Conservation (phyloP, 2,888 invertebrate species). For the Spodoptera littoralis region DNA sequence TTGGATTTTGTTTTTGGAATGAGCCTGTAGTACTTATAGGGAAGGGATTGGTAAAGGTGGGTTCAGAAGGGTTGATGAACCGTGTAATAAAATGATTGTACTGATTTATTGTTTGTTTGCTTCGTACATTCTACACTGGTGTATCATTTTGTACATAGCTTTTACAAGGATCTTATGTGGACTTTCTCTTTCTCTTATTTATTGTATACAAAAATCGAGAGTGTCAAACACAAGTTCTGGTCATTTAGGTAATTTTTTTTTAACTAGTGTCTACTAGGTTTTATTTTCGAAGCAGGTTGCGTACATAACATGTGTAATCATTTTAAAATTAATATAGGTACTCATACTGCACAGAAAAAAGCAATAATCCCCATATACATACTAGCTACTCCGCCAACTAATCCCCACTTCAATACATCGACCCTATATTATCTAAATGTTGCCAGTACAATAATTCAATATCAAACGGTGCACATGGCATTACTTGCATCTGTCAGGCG, state of each 20-base stretch:
- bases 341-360: neutral
- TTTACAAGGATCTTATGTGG: too few relatives aligned
- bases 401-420: slow-evolving; percentile 43
- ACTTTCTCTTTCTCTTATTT: too few relatives aligned
- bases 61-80: neutral
- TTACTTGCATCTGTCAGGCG: slow-evolving; percentile 85
- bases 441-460: slow-evolving; percentile 69
- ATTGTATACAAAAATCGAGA: too few relatives aligned
- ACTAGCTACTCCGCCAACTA: slow-evolving; percentile 25
- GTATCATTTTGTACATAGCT: too few relatives aligned
- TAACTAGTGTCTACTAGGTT: too few relatives aligned
- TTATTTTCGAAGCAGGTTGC: too few relatives aligned
- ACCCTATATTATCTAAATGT: slow-evolving; percentile 54
- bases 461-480: slow-evolving; percentile 78
- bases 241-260: too few relatives aligned
- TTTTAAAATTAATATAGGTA: too few relatives aligned
- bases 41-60: slow-evolving; percentile 1
- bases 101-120: neutral
- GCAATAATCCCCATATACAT: slow-evolving; percentile 25
- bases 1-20: slow-evolving; percentile 39
- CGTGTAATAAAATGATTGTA: neutral
- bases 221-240: too few relatives aligned
- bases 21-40: slow-evolving; percentile 9
- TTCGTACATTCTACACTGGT: too few relatives aligned
- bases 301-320: too few relatives aligned